Evolutionary conservation across 2,888 invertebrate species (phyloP).

Genomic region (Drosophila hawaiiensis): DNA sequence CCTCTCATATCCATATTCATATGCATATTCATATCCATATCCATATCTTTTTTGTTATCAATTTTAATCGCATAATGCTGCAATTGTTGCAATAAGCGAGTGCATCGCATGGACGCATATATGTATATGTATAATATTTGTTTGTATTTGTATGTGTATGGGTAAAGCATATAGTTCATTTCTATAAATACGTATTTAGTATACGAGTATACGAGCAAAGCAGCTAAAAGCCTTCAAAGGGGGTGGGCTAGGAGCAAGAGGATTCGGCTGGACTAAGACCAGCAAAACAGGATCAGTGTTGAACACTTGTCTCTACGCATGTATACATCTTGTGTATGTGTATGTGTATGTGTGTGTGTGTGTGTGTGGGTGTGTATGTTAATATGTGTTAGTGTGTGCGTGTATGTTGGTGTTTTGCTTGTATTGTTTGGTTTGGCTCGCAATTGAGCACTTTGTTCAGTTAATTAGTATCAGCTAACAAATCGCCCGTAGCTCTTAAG

Average conservation of each 20-base stretch:
- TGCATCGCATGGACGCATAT: slow-evolving; percentile 21
- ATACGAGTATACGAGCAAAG: slow-evolving; percentile 55
- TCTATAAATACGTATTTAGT: slow-evolving; percentile 24
- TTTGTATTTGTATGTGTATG: slow-evolving; percentile 37
- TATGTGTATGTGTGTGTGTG: slow-evolving; percentile 16
- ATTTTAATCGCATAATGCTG: slow-evolving; percentile 24
- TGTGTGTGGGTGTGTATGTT: slow-evolving; percentile 7
- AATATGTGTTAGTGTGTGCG: slow-evolving; percentile 12
- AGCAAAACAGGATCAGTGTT: slow-evolving; percentile 59
- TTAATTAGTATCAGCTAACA: slow-evolving; percentile 25
- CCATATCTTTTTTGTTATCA: background rate
- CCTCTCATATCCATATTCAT: slow-evolving; percentile 10
- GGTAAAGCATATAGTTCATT: slow-evolving; percentile 48
- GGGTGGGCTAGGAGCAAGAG: slow-evolving; percentile 9
- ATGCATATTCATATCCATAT: slow-evolving; percentile 1
- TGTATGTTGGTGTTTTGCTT: background rate
- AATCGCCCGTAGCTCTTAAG: slow-evolving; percentile 14
- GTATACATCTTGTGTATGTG: slow-evolving; percentile 40
- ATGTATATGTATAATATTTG: slow-evolving; percentile 31
- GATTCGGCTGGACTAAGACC: slow-evolving; percentile 38
- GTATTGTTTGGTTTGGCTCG: slow-evolving; percentile 10
- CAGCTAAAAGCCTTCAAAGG: slow-evolving; percentile 56
- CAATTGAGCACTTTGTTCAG: slow-evolving; percentile 49
- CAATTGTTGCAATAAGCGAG: slow-evolving; percentile 56
- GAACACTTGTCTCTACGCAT: slow-evolving; percentile 59